phyloP scores from a whole-genome alignment of 2,797 vertebrate genomes.

The Tapera naevia region DNA sequence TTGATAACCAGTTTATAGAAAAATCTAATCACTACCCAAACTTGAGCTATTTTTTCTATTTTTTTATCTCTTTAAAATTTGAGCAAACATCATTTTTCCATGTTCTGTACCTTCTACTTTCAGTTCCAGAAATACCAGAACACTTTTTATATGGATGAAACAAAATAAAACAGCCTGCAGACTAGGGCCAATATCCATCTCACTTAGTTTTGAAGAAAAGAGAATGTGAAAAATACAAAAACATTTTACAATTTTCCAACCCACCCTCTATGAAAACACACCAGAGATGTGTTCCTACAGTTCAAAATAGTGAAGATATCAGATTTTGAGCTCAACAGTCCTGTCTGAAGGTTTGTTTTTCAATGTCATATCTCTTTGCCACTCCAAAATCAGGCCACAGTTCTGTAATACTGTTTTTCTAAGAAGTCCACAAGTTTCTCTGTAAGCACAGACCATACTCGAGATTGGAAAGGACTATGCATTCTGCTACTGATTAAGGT shows the following conservation, averaged over 20 bases:
- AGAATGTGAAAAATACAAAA: not conserved
- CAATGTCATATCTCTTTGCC: rapidly evolving
- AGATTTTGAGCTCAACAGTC: not conserved
- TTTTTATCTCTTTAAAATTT: not conserved
- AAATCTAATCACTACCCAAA: not conserved
- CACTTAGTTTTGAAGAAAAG: not conserved
- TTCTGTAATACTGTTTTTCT: not conserved
- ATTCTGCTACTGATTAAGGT: rapidly evolving
- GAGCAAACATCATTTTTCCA: not conserved
- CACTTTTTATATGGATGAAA: not conserved
- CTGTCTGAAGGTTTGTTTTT: not conserved
- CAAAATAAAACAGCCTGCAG: not conserved
- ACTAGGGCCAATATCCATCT: not conserved
- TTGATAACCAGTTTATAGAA: not conserved
- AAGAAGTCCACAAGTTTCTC: not conserved
- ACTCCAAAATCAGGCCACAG: not conserved
- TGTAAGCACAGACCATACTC: not conserved
- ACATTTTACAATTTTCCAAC: not conserved
- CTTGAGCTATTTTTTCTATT: not conserved
- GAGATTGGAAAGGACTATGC: rapidly evolving
- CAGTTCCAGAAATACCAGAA: not conserved
- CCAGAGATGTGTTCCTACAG: not conserved
- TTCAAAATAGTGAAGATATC: not conserved
- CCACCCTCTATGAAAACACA: not conserved
- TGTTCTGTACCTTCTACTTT: not conserved